These are phyloP conservation scores for Gymnorhina tibicen DNA, from an alignment of 2,113 vertebrate genomes.

Conservation along the genomic window DNA sequence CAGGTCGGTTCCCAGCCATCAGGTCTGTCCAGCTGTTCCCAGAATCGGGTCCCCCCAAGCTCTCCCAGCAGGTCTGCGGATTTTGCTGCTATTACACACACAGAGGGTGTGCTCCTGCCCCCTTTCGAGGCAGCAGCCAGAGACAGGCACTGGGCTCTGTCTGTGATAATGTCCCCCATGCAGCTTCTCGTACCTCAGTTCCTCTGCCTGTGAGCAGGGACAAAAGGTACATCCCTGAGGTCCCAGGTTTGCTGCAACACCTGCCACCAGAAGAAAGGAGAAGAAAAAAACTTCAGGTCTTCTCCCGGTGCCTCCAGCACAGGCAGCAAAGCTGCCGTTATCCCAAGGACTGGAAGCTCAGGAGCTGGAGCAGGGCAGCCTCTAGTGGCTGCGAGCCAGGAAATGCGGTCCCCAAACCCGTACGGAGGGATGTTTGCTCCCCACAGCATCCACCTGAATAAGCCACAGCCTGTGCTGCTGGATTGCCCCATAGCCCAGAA, in stretches of 20 bases:
- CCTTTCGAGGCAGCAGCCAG: not conserved
- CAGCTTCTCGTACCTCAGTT: not conserved
- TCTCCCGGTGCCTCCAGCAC: not conserved
- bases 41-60: not conserved
- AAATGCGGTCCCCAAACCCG: not conserved
- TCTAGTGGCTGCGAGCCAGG: slow-evolving; percentile 44
- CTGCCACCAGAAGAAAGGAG: not conserved
- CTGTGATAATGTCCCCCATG: fast-evolving
- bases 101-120: not conserved
- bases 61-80: not conserved
- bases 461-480: not conserved
- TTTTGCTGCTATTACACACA: not conserved
- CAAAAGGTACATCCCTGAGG: not conserved
- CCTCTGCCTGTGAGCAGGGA: not conserved
- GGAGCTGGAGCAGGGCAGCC: slow-evolving; percentile 49
- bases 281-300: not conserved
- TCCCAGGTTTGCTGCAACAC: not conserved
- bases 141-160: not conserved
- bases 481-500: not conserved
- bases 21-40: not conserved
- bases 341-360: not conserved
- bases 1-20: not conserved
- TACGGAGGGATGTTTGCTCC: not conserved
- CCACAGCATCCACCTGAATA: not conserved
- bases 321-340: not conserved